Base-by-base conservation (phyloP, 2,797 vertebrate species). In the Lepilemur septentrionalis region DNA sequence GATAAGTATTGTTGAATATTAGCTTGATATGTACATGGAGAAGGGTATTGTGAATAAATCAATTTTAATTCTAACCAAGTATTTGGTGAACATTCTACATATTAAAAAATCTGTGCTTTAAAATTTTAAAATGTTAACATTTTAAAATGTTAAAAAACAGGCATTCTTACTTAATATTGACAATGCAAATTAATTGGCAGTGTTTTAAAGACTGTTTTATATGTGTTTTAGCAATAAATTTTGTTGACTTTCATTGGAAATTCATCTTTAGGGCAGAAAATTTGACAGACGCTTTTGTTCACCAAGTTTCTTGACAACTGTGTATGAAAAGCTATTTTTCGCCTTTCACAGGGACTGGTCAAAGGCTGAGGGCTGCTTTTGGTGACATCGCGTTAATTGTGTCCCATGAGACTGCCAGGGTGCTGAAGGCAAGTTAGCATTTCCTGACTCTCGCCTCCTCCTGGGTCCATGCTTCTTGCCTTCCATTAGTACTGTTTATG, bases 351-450 rank as follows among this genome's bases (percentile, higher is more conserved):
- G 81, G 79, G 78, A 85, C 79, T 94, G 93, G 96, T 97, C 95
- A 96, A 96, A 96, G 96, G 95, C 97, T 75, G 57, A 96, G 35
- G 46, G 92, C 92, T 96, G 72, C 93, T 98, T 97, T 97, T 82
- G 84, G 97, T 96, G 97, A 95, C 97, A 97, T 13, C 70, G 92
- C 18, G 30, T 97, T 98, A 98, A 98, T 98, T 98, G 96, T 97
- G 91, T 98, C 98, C 95, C 97, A 57, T 6, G 97, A 95, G 98
- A 95, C 76, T 78, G 78, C 88, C 41, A 38, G 86, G 95, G 80
- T 0, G 59, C 88, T 83, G 79, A 85, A 87, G 93, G 93, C 93
- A 80, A 55, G 85, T 79, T 92, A 86, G 65, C 89, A 5, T 92
- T 91, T 96, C 70, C 92, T 82, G 92, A 61, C 84, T 91, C 79